A percentile compares a stretch with the other conserved stretches of the same genome.
These are phyloP conservation scores for Sarcophaga variegata DNA, from an alignment of 2,888 invertebrate species.

Conservation along the genomic window DNA sequence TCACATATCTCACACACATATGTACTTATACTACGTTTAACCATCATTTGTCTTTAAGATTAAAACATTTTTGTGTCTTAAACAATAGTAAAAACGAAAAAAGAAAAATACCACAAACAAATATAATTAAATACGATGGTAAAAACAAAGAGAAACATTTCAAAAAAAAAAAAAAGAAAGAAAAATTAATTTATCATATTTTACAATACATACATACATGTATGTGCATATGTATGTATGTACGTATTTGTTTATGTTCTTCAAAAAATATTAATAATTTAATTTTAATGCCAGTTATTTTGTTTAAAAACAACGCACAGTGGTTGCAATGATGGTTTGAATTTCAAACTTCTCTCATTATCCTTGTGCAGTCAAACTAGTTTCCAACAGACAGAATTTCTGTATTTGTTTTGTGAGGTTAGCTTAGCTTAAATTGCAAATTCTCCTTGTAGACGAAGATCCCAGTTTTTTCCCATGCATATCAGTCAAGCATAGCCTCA, in stretches of 20 bases:
- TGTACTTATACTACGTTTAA: neutral
- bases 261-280: neutral
- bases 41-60: conserved; percentile 29
- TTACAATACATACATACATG: no score
- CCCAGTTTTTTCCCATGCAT: no score
- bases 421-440: no score
- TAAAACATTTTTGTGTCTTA: conserved; percentile 21
- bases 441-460: no score
- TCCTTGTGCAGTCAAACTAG: no score
- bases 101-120: conserved; percentile 37
- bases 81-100: conserved; percentile 37
- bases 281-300: conserved; percentile 11
- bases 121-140: conserved; percentile 61
- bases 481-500: no score
- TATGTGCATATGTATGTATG: no score
- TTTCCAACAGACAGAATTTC: no score
- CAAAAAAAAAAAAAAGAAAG: conserved; percentile 54
- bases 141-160: conserved; percentile 63
- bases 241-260: conserved; percentile 15
- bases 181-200: neutral
- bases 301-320: neutral
- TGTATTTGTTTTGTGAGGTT: no score
- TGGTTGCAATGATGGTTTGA: neutral
- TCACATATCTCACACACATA: neutral
- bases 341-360: no score